A percentile compares a stretch with the other conserved stretches of the same genome.
phyloP scores from a whole-genome alignment of 30 jellyfish, hydroid and myxozoan species.

The Cassiopea andromeda region DNA sequence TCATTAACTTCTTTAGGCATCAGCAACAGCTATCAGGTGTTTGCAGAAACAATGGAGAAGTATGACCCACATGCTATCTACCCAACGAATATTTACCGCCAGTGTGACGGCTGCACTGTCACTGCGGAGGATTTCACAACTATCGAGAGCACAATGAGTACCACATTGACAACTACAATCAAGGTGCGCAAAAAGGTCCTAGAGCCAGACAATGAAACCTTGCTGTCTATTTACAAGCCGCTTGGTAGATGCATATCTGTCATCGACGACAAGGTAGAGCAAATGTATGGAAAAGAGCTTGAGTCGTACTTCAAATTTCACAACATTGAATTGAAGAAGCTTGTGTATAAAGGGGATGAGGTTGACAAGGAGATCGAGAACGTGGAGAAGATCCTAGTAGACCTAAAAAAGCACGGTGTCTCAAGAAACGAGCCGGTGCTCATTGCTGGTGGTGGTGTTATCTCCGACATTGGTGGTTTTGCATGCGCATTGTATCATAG shows the following conservation, averaged over 20 bases:
- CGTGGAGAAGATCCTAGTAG: slow-evolving; percentile 56
- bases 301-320: slow-evolving; percentile 26
- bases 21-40: slow-evolving; percentile 3
- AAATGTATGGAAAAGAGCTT: slow-evolving; percentile 30
- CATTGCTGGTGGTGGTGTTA: slow-evolving; percentile 67
- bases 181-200: slow-evolving; percentile 54
- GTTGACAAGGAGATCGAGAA: slow-evolving; percentile 65
- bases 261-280: slow-evolving; percentile 52
- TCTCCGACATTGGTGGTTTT: slow-evolving; percentile 70
- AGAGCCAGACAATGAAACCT: slow-evolving; percentile 23
- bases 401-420: slow-evolving; percentile 63
- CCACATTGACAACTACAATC: slow-evolving; percentile 49
- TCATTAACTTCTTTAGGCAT: slow-evolving; percentile 1
- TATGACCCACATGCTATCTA: slow-evolving; percentile 63
- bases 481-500: slow-evolving; percentile 67
- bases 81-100: slow-evolving; percentile 72
- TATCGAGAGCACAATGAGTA: slow-evolving; percentile 57
- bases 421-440: slow-evolving; percentile 71
- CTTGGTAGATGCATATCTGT: slow-evolving; percentile 64
- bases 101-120: slow-evolving; percentile 57
- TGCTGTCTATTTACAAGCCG: slow-evolving; percentile 49
- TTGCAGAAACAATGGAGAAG: slow-evolving; percentile 35
- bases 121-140: slow-evolving; percentile 43
- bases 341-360: slow-evolving; percentile 61
- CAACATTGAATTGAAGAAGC: slow-evolving; percentile 15